A percentile compares a stretch with the other conserved stretches of the same genome.
phyloP scores from a whole-genome alignment of 2,888 invertebrate genomes.

The Brachycybe producta region DNA sequence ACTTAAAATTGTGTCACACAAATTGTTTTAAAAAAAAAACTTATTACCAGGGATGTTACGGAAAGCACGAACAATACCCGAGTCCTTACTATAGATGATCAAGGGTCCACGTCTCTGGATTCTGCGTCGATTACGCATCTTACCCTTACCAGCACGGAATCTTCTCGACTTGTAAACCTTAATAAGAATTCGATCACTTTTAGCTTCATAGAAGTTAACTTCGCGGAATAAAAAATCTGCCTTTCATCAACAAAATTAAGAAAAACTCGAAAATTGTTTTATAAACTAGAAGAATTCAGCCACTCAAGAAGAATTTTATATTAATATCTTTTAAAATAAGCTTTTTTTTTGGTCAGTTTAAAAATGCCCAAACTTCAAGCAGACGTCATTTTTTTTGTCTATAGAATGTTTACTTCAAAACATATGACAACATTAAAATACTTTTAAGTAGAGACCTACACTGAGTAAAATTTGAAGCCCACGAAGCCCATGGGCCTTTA shows the following conservation, averaged over 20 bases:
- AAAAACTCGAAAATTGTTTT: too few relatives aligned
- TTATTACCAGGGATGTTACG: conserved; percentile 75
- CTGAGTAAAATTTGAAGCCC: too few relatives aligned
- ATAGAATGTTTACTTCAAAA: too few relatives aligned
- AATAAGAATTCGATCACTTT: conserved; percentile 21
- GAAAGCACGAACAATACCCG: conserved; percentile 87
- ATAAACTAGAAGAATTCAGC: too few relatives aligned
- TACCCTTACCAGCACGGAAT: conserved; percentile 96
- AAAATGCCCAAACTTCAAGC: too few relatives aligned
- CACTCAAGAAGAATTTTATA: too few relatives aligned
- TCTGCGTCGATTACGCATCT: conserved; percentile 95
- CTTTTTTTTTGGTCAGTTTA: too few relatives aligned
- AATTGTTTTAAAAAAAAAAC: background rate
- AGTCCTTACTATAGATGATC: conserved; percentile 84
- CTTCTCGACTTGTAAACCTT: conserved; percentile 92
- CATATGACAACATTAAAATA: too few relatives aligned
- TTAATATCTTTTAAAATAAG: conserved; percentile 6
- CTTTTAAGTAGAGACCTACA: too few relatives aligned
- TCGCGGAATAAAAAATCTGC: background rate
- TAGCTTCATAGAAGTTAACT: background rate
- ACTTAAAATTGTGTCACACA: conserved; percentile 9
- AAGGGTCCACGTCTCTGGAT: conserved; percentile 93
- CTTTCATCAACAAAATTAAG: too few relatives aligned
- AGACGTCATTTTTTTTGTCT: too few relatives aligned
- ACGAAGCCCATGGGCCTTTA: too few relatives aligned